Evolutionary conservation across 1,140 invertebrate genomes (phyloP).

Genomic region (Luehdorfia chinensis): DNA sequence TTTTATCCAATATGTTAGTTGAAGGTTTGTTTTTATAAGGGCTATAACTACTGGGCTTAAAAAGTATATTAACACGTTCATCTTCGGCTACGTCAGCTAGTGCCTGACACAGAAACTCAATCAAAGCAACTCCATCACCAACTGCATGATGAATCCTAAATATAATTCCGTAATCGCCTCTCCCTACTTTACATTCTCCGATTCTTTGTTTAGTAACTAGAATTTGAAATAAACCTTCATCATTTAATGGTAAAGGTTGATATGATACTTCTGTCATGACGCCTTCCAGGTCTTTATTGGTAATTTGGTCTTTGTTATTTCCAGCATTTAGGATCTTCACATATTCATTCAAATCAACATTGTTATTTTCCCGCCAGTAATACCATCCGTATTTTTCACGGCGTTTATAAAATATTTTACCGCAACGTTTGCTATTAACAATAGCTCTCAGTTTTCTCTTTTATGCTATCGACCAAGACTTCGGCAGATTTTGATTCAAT

Average conservation of each 20-base stretch:
- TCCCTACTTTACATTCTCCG: conserved; percentile 26
- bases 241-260: conserved; percentile 60
- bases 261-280: conserved; percentile 58
- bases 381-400: conserved; percentile 72
- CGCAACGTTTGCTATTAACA: conserved; percentile 21
- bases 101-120: conserved; percentile 68
- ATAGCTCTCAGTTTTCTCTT: conserved; percentile 35
- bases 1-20: conserved; percentile 31
- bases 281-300: conserved; percentile 47
- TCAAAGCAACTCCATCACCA: conserved; percentile 73
- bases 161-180: conserved; percentile 47
- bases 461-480: conserved; percentile 33
- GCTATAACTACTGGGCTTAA: conserved; percentile 29
- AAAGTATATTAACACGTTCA: conserved; percentile 11
- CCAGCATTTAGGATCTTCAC: conserved; percentile 54
- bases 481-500: conserved; percentile 55
- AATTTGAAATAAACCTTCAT: conserved; percentile 74
- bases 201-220: conserved; percentile 61
- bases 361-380: conserved; percentile 66
- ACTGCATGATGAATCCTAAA: conserved; percentile 76
- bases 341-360: conserved; percentile 62
- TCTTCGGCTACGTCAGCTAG: conserved; percentile 33
- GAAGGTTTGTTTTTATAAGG: conserved; percentile 22
- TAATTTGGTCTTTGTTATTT: conserved; percentile 37
- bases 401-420: conserved; percentile 68